Evolutionary conservation across 2,888 invertebrate genomes (phyloP), one percentile per base, ranked within the genome.

Genomic region (Cerastis leucographa): DNA sequence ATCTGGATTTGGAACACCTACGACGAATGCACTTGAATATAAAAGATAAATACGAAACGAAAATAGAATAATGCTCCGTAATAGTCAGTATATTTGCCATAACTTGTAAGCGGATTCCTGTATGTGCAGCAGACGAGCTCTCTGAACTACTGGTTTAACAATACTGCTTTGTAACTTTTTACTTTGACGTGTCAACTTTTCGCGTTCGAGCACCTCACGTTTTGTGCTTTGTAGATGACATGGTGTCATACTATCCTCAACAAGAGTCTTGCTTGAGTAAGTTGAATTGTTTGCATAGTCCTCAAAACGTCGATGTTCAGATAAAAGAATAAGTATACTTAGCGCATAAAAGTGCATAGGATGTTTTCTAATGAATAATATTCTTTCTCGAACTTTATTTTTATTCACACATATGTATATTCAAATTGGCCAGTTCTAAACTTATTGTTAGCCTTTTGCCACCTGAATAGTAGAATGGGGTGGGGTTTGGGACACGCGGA

Each of bases 121-220:
- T 25, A 61, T 49, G 42, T 61, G 14, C 49, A 6, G 12, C 76
- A 35, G 59, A 66, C 66, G 22, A 61, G n/a, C 29, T 35, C 42
- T 51, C 35, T 2, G 35, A 35, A 2, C 2, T 2, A 35, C 35
- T 35, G 35, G 35, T 35, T n/a, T n/a, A 35, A 35, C 59, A 59
- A 62, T 22, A 29, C 9, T 42, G 29, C 59, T 49, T 42, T 76
- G 59, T 66, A 44, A 49, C 25, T 66, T 75, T 74, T 75, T n/a
- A 54, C 35, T 54, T 74, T 19, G 44, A 65, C 19, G 42, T 66
- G 29, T 66, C 14, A 59, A 19, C 35, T 67, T 25, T 17, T 42
- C 29, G 44, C 42, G 35, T 76, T 76, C 40, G 12, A 64, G 44
- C 25, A 62, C 14, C 35, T 40, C 73, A 35, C 59, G 44, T 64